Percentiles rank a stretch among this genome's conserved stretches.
Evolutionary conservation across 2,888 invertebrate genomes (phyloP).

Genomic region (Lysandra coridon): DNA sequence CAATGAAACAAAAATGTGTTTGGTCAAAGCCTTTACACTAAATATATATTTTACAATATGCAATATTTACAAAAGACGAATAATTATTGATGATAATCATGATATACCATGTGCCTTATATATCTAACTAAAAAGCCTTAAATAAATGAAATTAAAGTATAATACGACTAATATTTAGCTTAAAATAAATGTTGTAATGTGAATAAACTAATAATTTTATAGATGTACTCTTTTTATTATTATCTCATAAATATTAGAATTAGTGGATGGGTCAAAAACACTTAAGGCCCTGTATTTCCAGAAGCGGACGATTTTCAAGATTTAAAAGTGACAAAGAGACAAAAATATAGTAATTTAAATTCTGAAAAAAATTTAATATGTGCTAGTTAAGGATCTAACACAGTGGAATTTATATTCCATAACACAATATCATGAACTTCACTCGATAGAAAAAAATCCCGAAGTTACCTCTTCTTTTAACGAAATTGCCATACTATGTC

Average conservation of each 20-base stretch:
- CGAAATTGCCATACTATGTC: too few species aligned
- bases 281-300: too few species aligned
- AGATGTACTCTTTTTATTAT: conserved; percentile 33
- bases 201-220: conserved; percentile 55
- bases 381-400: too few species aligned
- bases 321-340: too few species aligned
- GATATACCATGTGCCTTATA: conserved; percentile 21
- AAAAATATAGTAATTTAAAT: too few species aligned
- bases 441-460: too few species aligned
- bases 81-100: background rate
- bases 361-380: too few species aligned
- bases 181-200: conserved; percentile 56
- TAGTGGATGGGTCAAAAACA: too few species aligned
- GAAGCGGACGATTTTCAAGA: too few species aligned
- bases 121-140: background rate
- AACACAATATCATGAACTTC: too few species aligned
- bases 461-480: too few species aligned
- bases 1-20: background rate
- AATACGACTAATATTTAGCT: conserved; percentile 35
- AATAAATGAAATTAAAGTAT: background rate
- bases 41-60: conserved; percentile 20
- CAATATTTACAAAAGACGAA: background rate
- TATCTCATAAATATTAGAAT: background rate
- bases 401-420: too few species aligned
- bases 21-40: background rate